A percentile compares a stretch with the other conserved stretches of the same genome.
These are phyloP conservation scores for Macrostomum cliftonense DNA, from an alignment of 2,888 invertebrate genomes.

Conservation along the genomic window DNA sequence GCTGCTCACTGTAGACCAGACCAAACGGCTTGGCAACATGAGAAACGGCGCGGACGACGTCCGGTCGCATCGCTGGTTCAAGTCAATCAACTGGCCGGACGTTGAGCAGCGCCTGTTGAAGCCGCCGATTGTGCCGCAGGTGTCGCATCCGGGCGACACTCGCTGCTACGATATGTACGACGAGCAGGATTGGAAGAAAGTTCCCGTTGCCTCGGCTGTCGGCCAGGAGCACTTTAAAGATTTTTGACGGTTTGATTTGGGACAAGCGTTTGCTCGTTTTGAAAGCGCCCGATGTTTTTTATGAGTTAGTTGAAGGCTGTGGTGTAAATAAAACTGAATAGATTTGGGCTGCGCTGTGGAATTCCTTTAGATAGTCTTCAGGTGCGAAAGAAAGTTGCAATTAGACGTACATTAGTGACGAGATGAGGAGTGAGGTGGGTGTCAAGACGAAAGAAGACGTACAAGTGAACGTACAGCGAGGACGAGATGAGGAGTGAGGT, in stretches of 20 bases:
- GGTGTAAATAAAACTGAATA: no score
- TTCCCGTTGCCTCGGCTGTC: constrained; percentile 54
- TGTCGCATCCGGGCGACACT: constrained; percentile 74
- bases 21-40: constrained; percentile 85
- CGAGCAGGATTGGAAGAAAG: constrained; percentile 67
- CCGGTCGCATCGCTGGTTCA: constrained; percentile 88
- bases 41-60: constrained; percentile 89
- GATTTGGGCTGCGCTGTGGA: no score
- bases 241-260: constrained; percentile 43
- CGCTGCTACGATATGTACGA: constrained; percentile 88
- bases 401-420: no score
- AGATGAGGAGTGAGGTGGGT: no score
- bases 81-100: constrained; percentile 75
- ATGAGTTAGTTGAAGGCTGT: no score
- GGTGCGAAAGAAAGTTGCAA: no score
- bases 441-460: no score
- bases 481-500: no score
- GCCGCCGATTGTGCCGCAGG: constrained; percentile 73
- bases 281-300: no score
- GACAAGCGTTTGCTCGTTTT: no score
- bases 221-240: constrained; percentile 67
- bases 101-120: constrained; percentile 59
- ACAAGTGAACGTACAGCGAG: no score
- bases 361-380: no score
- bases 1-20: constrained; percentile 70